Evolutionary conservation across 2,113 vertebrate genomes (phyloP).

Genomic region (Phocoena phocoena): DNA sequence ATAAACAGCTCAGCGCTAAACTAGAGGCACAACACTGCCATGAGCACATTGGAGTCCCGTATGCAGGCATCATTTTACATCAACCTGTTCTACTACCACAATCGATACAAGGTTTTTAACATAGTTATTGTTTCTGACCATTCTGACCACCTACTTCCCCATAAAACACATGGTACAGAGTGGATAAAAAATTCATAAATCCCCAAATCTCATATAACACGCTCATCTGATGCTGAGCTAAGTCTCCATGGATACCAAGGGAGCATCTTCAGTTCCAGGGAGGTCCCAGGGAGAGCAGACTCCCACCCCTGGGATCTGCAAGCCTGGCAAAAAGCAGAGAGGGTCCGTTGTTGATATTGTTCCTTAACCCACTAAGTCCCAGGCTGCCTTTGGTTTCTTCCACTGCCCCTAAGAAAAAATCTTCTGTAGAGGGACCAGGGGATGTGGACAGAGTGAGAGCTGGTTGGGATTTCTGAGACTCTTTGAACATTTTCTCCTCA

Average conservation of each 20-base stretch:
- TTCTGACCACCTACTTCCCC: background rate
- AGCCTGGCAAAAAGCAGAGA: background rate
- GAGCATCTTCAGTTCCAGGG: background rate
- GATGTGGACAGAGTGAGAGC: background rate
- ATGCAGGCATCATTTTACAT: background rate
- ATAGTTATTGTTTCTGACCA: background rate
- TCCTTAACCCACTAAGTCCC: background rate
- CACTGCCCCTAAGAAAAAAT: background rate
- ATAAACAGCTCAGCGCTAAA: background rate
- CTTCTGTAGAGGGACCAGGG: background rate
- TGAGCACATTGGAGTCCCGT: background rate
- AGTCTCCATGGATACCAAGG: background rate
- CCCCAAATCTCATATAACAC: background rate
- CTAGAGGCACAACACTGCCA: background rate
- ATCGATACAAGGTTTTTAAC: background rate
- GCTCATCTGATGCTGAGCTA: background rate
- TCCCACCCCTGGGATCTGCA: background rate
- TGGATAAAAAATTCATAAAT: background rate
- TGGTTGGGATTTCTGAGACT: background rate
- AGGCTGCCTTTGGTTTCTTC: background rate
- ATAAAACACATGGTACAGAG: background rate
- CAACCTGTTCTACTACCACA: background rate
- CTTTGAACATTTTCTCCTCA: background rate
- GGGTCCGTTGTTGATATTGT: background rate
- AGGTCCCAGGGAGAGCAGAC: background rate